A percentile compares a stretch with the other conserved stretches of the same genome.
Conservation (phyloP, 2,113 vertebrate genomes). For the Vidua macroura region DNA sequence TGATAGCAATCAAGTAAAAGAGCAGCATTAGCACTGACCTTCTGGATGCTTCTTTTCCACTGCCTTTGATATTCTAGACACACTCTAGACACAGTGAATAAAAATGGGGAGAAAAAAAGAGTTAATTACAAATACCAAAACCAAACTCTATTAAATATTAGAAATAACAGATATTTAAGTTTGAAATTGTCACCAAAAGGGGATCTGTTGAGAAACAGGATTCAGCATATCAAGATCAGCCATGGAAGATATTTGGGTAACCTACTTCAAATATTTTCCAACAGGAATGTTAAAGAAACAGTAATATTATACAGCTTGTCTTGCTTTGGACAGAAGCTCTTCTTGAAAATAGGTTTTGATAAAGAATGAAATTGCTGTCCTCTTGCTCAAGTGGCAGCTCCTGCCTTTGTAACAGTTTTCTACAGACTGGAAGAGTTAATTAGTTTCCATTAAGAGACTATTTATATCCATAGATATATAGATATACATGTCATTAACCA, state of each 20-base stretch:
- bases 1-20: background rate
- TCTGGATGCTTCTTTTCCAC: background rate
- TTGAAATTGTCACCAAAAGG: background rate
- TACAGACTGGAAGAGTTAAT: background rate
- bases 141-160: background rate
- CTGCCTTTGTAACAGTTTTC: background rate
- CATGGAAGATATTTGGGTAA: background rate
- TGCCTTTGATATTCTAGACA: background rate
- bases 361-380: background rate
- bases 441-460: background rate
- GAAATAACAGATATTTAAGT: background rate
- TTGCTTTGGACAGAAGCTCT: background rate
- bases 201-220: background rate
- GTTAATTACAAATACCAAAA: background rate
- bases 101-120: background rate
- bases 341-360: background rate
- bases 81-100: background rate
- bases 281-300: background rate
- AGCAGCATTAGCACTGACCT: background rate
- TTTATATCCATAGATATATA: background rate
- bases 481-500: background rate
- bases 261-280: background rate
- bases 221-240: background rate
- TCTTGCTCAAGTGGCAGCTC: background rate
- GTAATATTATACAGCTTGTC: background rate